phyloP scores from a whole-genome alignment of 2,888 invertebrate species.

The Mimumesa dahlbomi region DNA sequence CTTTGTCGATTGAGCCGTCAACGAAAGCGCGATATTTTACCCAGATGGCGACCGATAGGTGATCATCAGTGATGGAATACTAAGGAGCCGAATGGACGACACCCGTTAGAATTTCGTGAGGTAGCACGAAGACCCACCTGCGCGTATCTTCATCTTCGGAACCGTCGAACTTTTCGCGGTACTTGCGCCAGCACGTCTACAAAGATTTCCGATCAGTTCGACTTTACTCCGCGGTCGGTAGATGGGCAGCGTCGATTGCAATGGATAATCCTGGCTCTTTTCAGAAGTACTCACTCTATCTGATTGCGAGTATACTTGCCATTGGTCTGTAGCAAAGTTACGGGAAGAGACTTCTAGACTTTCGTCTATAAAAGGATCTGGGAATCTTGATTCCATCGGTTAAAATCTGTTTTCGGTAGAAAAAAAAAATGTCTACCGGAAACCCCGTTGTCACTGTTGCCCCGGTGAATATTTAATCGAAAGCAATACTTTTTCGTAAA shows the following conservation, averaged over 20 bases:
- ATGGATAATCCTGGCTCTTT: conserved; percentile 44
- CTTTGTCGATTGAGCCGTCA: conserved; percentile 74
- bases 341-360: conserved; percentile 26
- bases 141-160: conserved; percentile 65
- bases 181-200: conserved; percentile 31
- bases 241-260: conserved; percentile 37
- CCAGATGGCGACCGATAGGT: conserved; percentile 74
- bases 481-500: conserved; percentile 17
- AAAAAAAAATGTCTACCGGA: neutral
- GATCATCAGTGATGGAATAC: conserved; percentile 72
- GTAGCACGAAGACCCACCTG: conserved; percentile 27
- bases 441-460: conserved; percentile 11
- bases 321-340: neutral
- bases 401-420: neutral
- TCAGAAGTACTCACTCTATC: conserved; percentile 34
- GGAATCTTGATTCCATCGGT: too few relatives aligned
- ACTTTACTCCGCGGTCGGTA: conserved; percentile 12
- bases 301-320: conserved; percentile 29
- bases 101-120: conserved; percentile 38
- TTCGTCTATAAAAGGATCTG: too few relatives aligned
- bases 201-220: conserved; percentile 45
- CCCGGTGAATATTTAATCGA: conserved; percentile 34
- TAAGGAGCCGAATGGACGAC: conserved; percentile 66
- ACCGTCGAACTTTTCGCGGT: conserved; percentile 64
- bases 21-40: conserved; percentile 74